These are phyloP conservation scores for Dynastes hyllus DNA, from an alignment of 2,888 invertebrate species.

Conservation along the genomic window DNA sequence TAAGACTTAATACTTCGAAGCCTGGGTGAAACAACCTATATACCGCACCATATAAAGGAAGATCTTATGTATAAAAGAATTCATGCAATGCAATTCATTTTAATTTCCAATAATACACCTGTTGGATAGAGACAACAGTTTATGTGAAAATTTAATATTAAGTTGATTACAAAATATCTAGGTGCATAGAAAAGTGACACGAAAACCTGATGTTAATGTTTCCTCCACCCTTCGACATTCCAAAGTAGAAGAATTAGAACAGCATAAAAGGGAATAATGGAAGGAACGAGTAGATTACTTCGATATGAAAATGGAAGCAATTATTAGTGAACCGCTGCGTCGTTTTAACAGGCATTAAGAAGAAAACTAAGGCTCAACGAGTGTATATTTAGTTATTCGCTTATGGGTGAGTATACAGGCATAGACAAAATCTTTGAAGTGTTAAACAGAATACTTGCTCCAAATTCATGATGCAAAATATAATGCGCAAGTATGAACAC, in stretches of 20 bases:
- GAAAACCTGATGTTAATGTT: constrained; percentile 10
- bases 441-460: too few relatives aligned
- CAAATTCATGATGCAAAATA: too few relatives aligned
- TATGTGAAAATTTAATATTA: too few relatives aligned
- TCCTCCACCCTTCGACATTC: not conserved
- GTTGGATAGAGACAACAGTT: too few relatives aligned
- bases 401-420: not conserved
- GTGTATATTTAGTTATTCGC: constrained; percentile 25
- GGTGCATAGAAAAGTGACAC: constrained; percentile 10
- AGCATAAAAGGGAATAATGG: constrained; percentile 31
- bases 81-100: too few relatives aligned
- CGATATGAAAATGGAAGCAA: constrained; percentile 49
- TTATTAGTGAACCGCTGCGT: constrained; percentile 36
- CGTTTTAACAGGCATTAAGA: constrained; percentile 26
- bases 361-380: constrained; percentile 16
- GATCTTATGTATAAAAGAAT: too few relatives aligned
- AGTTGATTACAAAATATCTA: not conserved
- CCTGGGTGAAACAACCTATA: too few relatives aligned
- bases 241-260: constrained; percentile 30
- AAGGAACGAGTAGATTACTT: constrained; percentile 40
- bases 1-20: too few relatives aligned
- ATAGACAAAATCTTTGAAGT: too few relatives aligned
- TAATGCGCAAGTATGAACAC: too few relatives aligned
- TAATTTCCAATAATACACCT: too few relatives aligned
- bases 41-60: too few relatives aligned